A percentile compares a stretch with the other conserved stretches of the same genome.
Conservation (phyloP, 2,888 invertebrate species). For the Herminia tarsipennalis region DNA sequence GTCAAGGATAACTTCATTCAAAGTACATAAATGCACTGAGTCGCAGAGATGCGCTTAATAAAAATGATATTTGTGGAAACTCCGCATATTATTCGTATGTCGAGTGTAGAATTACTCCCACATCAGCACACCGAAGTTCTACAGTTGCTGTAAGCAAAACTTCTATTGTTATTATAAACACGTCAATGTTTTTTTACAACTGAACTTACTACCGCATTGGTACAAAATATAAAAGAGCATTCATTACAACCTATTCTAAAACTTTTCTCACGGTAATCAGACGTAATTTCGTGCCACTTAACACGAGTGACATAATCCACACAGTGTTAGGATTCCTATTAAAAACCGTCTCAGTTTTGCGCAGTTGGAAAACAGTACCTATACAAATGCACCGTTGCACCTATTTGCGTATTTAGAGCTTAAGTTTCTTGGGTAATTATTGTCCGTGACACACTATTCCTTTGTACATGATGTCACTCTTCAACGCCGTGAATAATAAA, state of each 20-base stretch:
- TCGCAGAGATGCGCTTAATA: too few species aligned
- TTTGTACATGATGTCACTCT: conserved; percentile 50
- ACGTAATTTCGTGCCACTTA: conserved; percentile 34
- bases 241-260: conserved; percentile 24
- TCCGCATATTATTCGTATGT: conserved; percentile 3
- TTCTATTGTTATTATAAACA: conserved; percentile 14
- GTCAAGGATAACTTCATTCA: neutral
- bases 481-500: conserved; percentile 37
- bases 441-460: conserved; percentile 52
- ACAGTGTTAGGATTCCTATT: conserved; percentile 15
- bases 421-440: conserved; percentile 35
- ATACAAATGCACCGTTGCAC: conserved; percentile 33
- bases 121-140: neutral
- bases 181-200: conserved; percentile 9
- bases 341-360: conserved; percentile 16
- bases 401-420: conserved; percentile 22
- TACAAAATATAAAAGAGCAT: conserved; percentile 16
- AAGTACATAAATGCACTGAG: neutral
- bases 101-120: conserved; percentile 23
- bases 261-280: conserved; percentile 40
- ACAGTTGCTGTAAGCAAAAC: neutral
- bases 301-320: conserved; percentile 38
- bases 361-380: conserved; percentile 26
- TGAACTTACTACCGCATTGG: conserved; percentile 12
- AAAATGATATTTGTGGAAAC: conserved; percentile 4